Percentiles rank a stretch among this genome's conserved stretches.
These are phyloP conservation scores for Holcopasites calliopsidis DNA, from an alignment of 1,140 invertebrate genomes.

Conservation along the genomic window DNA sequence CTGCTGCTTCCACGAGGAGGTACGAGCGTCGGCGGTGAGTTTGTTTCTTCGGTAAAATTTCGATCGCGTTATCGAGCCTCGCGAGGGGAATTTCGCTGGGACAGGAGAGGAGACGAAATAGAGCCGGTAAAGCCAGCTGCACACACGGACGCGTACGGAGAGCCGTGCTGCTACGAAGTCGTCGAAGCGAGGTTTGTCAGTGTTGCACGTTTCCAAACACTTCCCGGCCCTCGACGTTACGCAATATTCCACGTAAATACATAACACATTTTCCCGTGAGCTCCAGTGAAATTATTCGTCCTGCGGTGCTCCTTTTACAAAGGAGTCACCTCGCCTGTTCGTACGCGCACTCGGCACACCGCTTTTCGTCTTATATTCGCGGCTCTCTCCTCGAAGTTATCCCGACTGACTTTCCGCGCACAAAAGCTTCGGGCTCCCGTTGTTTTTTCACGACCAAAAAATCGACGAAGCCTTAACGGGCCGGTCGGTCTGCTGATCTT, in stretches of 20 bases:
- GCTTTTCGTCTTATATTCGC: neutral
- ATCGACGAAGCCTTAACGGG: constrained; percentile 63
- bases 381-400: neutral
- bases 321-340: constrained; percentile 36
- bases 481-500: constrained; percentile 66
- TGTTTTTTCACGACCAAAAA: constrained; percentile 63
- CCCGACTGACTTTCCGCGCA: constrained; percentile 28
- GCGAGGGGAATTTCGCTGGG: constrained; percentile 49
- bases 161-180: constrained; percentile 29
- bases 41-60: constrained; percentile 50
- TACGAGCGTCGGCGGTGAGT: constrained; percentile 39
- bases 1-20: constrained; percentile 17
- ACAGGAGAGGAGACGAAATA: constrained; percentile 51
- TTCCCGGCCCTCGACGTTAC: constrained; percentile 64
- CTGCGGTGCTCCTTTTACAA: constrained; percentile 52
- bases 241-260: constrained; percentile 71
- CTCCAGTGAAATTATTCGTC: constrained; percentile 53
- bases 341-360: constrained; percentile 26
- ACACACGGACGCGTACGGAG: constrained; percentile 36
- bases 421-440: constrained; percentile 32
- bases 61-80: constrained; percentile 40
- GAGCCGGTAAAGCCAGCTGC: constrained; percentile 49
- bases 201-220: constrained; percentile 56
- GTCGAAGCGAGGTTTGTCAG: constrained; percentile 42
- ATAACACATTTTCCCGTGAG: constrained; percentile 58